These are phyloP conservation scores for Paracentrotus lividus DNA, from an alignment of 53 echinoderm and acorn worm species.

Conservation along the genomic window DNA sequence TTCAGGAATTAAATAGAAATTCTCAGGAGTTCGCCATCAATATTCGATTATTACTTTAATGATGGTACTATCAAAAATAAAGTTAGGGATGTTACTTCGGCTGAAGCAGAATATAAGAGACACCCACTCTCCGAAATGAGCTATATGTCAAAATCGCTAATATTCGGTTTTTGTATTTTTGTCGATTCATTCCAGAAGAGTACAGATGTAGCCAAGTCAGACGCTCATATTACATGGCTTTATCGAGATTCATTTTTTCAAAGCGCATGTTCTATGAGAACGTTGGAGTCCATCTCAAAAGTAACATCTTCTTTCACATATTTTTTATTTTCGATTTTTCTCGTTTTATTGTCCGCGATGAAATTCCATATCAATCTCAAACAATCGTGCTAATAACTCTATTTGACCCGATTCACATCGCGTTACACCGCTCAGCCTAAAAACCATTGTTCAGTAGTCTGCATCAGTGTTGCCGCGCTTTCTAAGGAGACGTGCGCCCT, in stretches of 20 bases:
- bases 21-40: neutral
- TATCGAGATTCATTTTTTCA: neutral
- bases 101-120: neutral
- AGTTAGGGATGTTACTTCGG: neutral
- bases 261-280: neutral
- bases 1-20: neutral
- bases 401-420: slow-evolving; percentile 25
- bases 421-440: neutral
- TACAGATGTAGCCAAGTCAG: neutral
- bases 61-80: neutral
- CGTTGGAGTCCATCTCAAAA: neutral
- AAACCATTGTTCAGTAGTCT: neutral
- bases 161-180: neutral
- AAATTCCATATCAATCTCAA: slow-evolving; percentile 33
- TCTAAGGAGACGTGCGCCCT: slow-evolving; percentile 19
- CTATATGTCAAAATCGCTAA: neutral
- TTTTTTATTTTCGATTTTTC: too few species aligned
- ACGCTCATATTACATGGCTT: neutral
- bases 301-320: neutral
- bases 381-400: slow-evolving; percentile 30
- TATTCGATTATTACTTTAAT: neutral
- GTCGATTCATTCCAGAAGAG: neutral
- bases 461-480: neutral
- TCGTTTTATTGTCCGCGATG: neutral
- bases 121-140: neutral